Evolutionary conservation across 2,888 invertebrate genomes (phyloP).

Genomic region (Drosophila mayaguana): DNA sequence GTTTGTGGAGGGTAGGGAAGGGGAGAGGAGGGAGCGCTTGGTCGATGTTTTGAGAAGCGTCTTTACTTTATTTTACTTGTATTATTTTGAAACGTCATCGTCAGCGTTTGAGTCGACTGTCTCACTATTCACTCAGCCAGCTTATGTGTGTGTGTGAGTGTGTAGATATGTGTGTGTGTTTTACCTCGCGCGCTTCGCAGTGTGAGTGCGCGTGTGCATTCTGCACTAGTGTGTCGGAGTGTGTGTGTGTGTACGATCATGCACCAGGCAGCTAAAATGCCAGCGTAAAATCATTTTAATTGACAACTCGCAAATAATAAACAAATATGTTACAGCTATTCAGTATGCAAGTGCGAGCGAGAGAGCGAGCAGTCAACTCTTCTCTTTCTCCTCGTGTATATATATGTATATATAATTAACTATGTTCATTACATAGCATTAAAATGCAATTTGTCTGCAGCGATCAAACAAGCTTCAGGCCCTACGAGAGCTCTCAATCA

Average conservation of each 20-base stretch:
- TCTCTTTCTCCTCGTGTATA: not conserved
- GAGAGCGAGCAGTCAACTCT: not conserved
- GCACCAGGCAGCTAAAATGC: conserved; percentile 55
- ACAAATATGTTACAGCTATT: conserved; percentile 38
- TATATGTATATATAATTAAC: conserved; percentile 8
- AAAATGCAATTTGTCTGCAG: not conserved
- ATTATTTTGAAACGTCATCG: conserved; percentile 67
- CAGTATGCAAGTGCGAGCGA: not conserved
- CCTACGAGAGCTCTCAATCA: not conserved
- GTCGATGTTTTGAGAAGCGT: conserved; percentile 30
- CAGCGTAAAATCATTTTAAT: conserved; percentile 62
- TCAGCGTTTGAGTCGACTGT: conserved; percentile 61
- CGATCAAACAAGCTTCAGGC: not conserved
- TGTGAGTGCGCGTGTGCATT: conserved; percentile 73
- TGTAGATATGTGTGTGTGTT: conserved; percentile 11
- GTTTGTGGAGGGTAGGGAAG: too few relatives aligned
- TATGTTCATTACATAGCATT: conserved; percentile 11
- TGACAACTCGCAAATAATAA: conserved; percentile 63
- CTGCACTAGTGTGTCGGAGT: conserved; percentile 31
- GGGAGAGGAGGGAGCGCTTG: not conserved
- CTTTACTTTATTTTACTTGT: conserved; percentile 24
- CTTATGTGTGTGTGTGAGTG: conserved; percentile 11
- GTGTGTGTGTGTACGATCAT: conserved; percentile 62
- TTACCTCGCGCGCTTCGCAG: conserved; percentile 22
- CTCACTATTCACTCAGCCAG: conserved; percentile 13